Conservation (phyloP, 2,797 vertebrate genomes). For the Merluccius polli region DNA sequence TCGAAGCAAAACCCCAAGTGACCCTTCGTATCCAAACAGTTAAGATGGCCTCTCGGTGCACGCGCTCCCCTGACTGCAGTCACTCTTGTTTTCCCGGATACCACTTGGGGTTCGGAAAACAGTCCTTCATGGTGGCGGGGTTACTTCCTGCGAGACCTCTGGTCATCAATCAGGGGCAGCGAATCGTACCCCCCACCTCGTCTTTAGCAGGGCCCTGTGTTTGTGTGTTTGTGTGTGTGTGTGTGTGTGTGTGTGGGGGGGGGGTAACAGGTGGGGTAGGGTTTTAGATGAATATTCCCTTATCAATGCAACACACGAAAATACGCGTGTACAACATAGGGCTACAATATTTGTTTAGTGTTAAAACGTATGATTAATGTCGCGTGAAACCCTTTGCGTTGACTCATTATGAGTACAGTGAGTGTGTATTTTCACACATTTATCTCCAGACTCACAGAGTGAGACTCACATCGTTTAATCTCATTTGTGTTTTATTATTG, state of each 20-base stretch:
- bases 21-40: constrained; percentile 62
- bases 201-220: constrained; percentile 43
- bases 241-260: background rate
- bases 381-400: background rate
- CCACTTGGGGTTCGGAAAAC: constrained; percentile 73
- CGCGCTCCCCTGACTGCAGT: constrained; percentile 58
- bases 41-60: constrained; percentile 64
- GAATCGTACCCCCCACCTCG: constrained; percentile 65
- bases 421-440: background rate
- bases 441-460: background rate
- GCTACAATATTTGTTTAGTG: background rate
- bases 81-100: constrained; percentile 72
- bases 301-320: background rate
- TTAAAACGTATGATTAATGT: background rate
- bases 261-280: constrained; percentile 59
- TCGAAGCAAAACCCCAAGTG: constrained; percentile 46
- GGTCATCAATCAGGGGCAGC: constrained; percentile 72
- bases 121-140: constrained; percentile 75
- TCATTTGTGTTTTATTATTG: constrained; percentile 1
- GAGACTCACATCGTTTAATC: background rate
- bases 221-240: background rate
- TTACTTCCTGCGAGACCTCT: constrained; percentile 70
- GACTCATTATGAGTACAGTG: background rate
- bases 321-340: background rate
- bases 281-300: constrained; percentile 37